phyloP scores from a whole-genome alignment of 2,888 invertebrate genomes.

The Netelia virgata region DNA sequence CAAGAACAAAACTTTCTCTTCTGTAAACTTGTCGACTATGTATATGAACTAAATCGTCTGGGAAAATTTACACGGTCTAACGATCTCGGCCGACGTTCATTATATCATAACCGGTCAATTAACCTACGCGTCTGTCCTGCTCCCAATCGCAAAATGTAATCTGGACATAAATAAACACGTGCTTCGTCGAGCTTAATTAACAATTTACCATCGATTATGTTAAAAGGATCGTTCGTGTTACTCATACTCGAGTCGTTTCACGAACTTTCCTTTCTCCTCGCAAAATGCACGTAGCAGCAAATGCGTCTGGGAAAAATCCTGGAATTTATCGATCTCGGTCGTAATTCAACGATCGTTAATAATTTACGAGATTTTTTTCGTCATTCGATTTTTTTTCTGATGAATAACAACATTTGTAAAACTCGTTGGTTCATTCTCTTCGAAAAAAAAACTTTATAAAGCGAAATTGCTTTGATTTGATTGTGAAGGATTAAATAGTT shows the following conservation, averaged over 20 bases:
- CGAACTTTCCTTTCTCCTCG: slow-evolving; percentile 7
- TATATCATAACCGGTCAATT: slow-evolving; percentile 50
- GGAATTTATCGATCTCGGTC: not conserved
- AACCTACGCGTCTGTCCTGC: slow-evolving; percentile 28
- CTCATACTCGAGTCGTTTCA: slow-evolving; percentile 2
- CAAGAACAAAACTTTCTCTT: slow-evolving; percentile 65
- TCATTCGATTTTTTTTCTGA: not conserved
- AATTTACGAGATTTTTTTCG: not conserved
- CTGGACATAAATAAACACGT: slow-evolving; percentile 28
- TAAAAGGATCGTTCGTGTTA: not conserved
- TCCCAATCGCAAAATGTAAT: not conserved
- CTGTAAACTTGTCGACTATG: slow-evolving; percentile 54
- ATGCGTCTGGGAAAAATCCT: not conserved
- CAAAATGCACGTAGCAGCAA: not conserved
- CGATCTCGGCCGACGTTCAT: slow-evolving; percentile 27
- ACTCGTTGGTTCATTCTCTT: too few species aligned
- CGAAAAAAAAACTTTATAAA: too few species aligned
- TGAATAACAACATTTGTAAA: not conserved
- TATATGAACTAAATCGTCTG: slow-evolving; percentile 47
- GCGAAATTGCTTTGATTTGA: too few species aligned
- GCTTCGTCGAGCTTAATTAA: slow-evolving; percentile 34
- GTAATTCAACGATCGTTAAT: not conserved
- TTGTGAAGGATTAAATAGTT: too few species aligned
- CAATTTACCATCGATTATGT: slow-evolving; percentile 18
- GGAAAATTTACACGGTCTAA: slow-evolving; percentile 55